A percentile compares a stretch with the other conserved stretches of the same genome.
phyloP scores from a whole-genome alignment of 2,888 invertebrate species.

The Cantharis rustica region DNA sequence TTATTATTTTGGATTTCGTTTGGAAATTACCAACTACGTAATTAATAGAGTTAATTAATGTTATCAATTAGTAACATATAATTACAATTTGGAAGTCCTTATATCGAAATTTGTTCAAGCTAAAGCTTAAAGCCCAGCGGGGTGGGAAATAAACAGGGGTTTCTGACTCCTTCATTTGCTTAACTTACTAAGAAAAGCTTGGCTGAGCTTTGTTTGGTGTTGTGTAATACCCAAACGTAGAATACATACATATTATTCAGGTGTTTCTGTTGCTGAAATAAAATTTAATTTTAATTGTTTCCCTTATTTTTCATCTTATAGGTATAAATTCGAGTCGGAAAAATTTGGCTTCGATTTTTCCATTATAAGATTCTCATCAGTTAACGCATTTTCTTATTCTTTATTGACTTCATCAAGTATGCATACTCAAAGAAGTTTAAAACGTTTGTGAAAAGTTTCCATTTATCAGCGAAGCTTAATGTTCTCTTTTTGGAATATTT shows the following conservation, averaged over 20 bases:
- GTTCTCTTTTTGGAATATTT: neutral
- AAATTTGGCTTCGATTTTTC: neutral
- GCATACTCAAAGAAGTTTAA: neutral
- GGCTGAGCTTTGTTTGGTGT: neutral
- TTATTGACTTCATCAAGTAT: neutral
- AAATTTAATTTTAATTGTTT: neutral
- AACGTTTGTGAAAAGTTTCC: neutral
- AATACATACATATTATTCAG: neutral
- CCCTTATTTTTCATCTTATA: neutral
- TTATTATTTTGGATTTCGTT: no score
- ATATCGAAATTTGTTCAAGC: neutral
- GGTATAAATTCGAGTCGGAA: neutral
- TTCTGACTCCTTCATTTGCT: neutral
- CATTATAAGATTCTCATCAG: neutral
- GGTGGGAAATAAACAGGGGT: neutral
- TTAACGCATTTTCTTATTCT: neutral
- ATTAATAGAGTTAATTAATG: no score
- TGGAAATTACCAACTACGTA: no score
- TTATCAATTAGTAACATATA: no score
- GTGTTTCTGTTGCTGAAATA: neutral
- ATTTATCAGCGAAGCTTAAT: neutral
- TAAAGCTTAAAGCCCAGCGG: neutral
- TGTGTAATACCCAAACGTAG: neutral
- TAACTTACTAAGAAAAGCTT: neutral
- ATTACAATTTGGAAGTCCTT: neutral